Evolutionary conservation across 2,888 invertebrate genomes (phyloP).

Genomic region (Serripes groenlandicus): DNA sequence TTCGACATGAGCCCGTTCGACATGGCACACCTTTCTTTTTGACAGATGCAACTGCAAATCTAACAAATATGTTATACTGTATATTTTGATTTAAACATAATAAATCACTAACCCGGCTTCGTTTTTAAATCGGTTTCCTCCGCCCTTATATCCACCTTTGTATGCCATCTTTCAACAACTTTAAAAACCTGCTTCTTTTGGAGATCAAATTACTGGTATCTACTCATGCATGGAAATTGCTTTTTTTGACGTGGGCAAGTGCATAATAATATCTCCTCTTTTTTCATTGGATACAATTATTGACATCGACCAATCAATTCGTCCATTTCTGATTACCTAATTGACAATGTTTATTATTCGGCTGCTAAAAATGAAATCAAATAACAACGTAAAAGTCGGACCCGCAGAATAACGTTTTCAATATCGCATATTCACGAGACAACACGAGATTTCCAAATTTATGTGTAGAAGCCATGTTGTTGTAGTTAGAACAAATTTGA

Average conservation of each 20-base stretch:
- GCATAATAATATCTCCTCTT: neutral
- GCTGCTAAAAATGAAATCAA: no score
- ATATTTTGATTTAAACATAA: neutral
- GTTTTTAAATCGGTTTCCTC: slow-evolving; percentile 23
- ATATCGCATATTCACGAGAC: slow-evolving; percentile 26
- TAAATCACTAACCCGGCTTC: slow-evolving; percentile 36
- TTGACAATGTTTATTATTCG: no score
- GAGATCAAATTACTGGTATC: slow-evolving; percentile 16
- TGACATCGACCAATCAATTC: neutral
- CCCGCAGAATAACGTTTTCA: neutral
- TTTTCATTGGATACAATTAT: neutral
- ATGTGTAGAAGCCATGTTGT: slow-evolving; percentile 68
- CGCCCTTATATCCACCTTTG: slow-evolving; percentile 13
- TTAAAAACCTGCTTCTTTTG: neutral
- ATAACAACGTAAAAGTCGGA: no score
- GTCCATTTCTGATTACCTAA: no score
- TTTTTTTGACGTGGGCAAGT: slow-evolving; percentile 11
- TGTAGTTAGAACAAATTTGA: neutral
- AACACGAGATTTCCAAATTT: slow-evolving; percentile 60
- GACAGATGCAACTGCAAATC: no score
- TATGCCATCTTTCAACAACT: slow-evolving; percentile 25
- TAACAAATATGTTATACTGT: no score
- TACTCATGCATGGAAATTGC: slow-evolving; percentile 6
- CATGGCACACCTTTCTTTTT: no score
- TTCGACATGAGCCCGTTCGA: no score